Conservation (phyloP, 2,113 vertebrate genomes). For the Ivindomyrus marchei region DNA sequence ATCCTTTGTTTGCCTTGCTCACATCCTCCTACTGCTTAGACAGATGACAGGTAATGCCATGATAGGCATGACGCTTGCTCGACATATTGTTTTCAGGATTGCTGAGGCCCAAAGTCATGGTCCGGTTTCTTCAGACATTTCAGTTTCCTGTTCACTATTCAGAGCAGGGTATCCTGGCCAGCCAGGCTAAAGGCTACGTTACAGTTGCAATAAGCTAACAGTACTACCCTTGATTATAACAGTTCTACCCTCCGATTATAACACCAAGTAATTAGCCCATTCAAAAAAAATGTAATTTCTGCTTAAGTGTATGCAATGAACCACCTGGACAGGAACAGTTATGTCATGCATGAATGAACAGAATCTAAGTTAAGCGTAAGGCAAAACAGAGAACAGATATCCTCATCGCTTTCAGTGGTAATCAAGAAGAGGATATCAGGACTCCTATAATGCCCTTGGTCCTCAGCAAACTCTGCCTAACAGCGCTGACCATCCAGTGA, state of each 20-base stretch:
- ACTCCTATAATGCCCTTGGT: not conserved
- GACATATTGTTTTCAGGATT: not conserved
- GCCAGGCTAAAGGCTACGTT: constrained; percentile 3
- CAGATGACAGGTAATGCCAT: not conserved
- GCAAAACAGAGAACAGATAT: not conserved
- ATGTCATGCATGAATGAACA: not conserved
- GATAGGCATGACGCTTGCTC: not conserved
- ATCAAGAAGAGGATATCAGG: not conserved
- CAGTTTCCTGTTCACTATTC: not conserved
- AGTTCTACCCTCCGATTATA: not conserved
- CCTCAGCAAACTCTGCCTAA: not conserved
- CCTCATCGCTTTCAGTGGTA: not conserved
- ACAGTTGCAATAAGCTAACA: constrained; percentile 18
- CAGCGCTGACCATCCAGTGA: not conserved
- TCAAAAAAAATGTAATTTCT: constrained; percentile 2
- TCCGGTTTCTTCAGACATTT: not conserved
- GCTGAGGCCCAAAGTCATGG: not conserved
- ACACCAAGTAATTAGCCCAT: constrained; percentile 7
- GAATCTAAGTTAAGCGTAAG: not conserved
- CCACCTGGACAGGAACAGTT: not conserved
- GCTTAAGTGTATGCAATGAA: constrained; percentile 8
- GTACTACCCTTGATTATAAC: not conserved
- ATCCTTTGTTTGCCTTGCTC: not conserved
- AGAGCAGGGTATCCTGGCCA: not conserved
- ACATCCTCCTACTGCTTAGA: not conserved